Evolutionary conservation across 2,113 vertebrate genomes (phyloP).

Genomic region (Daubentonia madagascariensis): DNA sequence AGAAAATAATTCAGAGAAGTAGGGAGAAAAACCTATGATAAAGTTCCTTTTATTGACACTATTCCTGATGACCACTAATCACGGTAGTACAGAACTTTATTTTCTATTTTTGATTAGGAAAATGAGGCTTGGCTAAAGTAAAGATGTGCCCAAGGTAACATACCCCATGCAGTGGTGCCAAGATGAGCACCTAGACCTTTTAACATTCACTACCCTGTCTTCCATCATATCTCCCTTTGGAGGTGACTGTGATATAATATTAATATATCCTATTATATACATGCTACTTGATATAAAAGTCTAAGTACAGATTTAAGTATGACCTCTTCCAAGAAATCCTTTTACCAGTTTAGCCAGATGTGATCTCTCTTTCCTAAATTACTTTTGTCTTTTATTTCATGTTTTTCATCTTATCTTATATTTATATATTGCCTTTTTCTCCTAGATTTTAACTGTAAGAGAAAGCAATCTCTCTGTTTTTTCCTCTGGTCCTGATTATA

Average conservation of each 20-base stretch:
- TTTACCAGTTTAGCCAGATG: neutral
- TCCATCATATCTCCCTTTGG: neutral
- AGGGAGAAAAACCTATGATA: neutral
- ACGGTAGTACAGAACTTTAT: neutral
- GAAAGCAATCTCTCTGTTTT: neutral
- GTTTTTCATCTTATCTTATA: neutral
- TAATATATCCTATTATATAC: neutral
- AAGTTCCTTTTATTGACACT: neutral
- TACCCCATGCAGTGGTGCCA: rapidly evolving
- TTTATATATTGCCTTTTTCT: neutral
- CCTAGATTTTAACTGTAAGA: neutral
- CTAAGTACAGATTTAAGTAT: neutral
- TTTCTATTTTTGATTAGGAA: neutral
- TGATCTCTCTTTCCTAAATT: neutral
- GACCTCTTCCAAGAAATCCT: neutral
- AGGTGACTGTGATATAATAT: neutral
- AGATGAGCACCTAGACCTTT: neutral
- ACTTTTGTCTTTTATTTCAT: neutral
- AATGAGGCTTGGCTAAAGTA: neutral
- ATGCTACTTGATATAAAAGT: neutral
- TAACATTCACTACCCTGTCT: neutral
- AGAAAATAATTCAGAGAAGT: neutral
- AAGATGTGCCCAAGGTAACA: neutral
- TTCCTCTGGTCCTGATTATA: neutral
- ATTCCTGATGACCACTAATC: neutral